Conservation (phyloP, 2,888 invertebrate species). For the Terebella lapidaria region DNA sequence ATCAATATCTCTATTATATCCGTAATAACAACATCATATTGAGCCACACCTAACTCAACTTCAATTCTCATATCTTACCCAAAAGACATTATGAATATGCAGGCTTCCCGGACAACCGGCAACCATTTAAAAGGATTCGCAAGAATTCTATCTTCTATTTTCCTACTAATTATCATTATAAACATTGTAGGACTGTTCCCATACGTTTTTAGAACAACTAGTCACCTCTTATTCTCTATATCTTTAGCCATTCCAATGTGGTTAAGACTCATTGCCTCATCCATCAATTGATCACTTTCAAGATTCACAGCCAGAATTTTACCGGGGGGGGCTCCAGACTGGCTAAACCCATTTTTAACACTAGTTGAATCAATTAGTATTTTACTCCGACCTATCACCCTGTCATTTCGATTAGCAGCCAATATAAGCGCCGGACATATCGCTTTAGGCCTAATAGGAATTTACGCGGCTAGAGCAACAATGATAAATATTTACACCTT, state of each 20-base stretch:
- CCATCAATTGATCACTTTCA: conserved; percentile 62
- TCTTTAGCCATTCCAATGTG: conserved; percentile 63
- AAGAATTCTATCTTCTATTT: conserved; percentile 58
- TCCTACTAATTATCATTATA: conserved; percentile 63
- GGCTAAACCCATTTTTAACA: conserved; percentile 69
- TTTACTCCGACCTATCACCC: conserved; percentile 66
- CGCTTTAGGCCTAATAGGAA: conserved; percentile 62
- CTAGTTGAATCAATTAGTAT: conserved; percentile 72
- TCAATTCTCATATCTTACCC: conserved; percentile 58
- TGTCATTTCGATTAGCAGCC: conserved; percentile 69
- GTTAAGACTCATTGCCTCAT: conserved; percentile 64
- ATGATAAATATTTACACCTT: not conserved
- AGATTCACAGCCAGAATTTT: conserved; percentile 67
- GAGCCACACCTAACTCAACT: conserved; percentile 38
- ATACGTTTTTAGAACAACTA: conserved; percentile 68
- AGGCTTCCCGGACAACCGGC: conserved; percentile 53
- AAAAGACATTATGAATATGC: conserved; percentile 58
- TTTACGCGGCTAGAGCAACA: conserved; percentile 11
- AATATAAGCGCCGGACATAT: conserved; percentile 74
- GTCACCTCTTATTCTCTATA: conserved; percentile 63
- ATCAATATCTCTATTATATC: conserved; percentile 31
- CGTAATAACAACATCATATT: conserved; percentile 56
- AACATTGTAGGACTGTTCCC: conserved; percentile 69
- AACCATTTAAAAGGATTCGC: conserved; percentile 55
- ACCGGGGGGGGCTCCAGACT: conserved; percentile 63